Percentiles rank a stretch among this genome's conserved stretches.
Evolutionary conservation across 2,113 vertebrate species (phyloP).

Genomic region (Apaloderma vittatum): DNA sequence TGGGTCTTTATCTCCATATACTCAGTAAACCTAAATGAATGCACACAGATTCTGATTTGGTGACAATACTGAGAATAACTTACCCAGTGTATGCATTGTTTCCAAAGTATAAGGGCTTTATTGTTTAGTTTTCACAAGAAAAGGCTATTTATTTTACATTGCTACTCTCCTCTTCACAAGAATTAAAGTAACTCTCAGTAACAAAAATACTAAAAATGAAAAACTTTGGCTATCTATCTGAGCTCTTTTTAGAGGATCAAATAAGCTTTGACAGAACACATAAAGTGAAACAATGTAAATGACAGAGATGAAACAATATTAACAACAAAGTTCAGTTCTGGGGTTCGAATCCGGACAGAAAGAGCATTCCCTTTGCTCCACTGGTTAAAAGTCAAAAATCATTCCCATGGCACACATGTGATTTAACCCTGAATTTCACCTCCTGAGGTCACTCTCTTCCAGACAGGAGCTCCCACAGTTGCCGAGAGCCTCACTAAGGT

Average conservation of each 20-base stretch:
- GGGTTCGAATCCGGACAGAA: background rate
- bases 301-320: background rate
- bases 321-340: background rate
- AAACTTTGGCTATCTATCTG: background rate
- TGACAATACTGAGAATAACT: background rate
- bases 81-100: background rate
- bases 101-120: background rate
- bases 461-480: background rate
- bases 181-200: background rate
- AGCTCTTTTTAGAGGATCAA: background rate
- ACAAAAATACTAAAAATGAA: background rate
- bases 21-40: background rate
- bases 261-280: background rate
- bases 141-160: background rate
- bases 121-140: background rate
- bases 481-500: background rate
- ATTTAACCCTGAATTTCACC: background rate
- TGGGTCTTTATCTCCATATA: background rate
- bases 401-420: accelerated
- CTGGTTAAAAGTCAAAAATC: background rate
- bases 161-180: background rate
- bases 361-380: background rate
- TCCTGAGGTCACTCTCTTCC: background rate
- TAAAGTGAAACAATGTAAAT: background rate
- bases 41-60: background rate